Evolutionary conservation across 2,888 invertebrate species (phyloP), one percentile per base, ranked within the genome.

Genomic region (Dryocosmus kuriphilus): DNA sequence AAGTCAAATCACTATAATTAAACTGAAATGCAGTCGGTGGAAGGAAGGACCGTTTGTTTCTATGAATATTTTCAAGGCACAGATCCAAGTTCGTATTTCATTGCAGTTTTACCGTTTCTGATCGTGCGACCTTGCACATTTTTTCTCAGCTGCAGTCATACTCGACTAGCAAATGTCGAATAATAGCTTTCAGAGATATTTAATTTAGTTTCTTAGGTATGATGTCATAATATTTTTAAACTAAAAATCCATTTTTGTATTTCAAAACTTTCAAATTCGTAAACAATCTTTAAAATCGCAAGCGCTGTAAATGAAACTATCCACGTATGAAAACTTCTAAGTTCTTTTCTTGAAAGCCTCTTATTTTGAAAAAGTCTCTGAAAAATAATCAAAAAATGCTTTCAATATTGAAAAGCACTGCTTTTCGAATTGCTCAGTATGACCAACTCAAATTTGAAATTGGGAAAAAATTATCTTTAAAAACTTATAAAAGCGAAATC

Each of bases 1-100:
- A 51, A 71, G 51, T 71, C n/a, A 51, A 71, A 32, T 71, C 71
- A 71, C 71, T 71, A 51, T 71, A 71, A 71, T 71, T 71, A 71
- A 51, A 71, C 30, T 16, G 32, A n/a, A 51, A 71, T 71, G 71
- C 51, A 71, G 32, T 71, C 71, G 71, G 4, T 30, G 71, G 30
- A 71, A 71, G 71, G 51, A 71, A 55, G 51, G 27, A 71, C 51
- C 71, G 51, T 71, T 71, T 71, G 71, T 51, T 71, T 71, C 71
- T 51, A 71, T 71, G 71, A 71, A 71, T 71, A 71, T 71, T 51
- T 51, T 51, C 71, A 71, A 71, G 71, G 71, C 51, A 71, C 51
- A 71, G 27, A 71, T 71, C 51, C 71, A 71, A 71, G 71, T 55
- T 71, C 51, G 71, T 71, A 71, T 19, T 71, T 51, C 51, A 51